These are phyloP conservation scores for Pseudomugil gertrudae DNA, from an alignment of 2,797 vertebrate species.

Conservation along the genomic window DNA sequence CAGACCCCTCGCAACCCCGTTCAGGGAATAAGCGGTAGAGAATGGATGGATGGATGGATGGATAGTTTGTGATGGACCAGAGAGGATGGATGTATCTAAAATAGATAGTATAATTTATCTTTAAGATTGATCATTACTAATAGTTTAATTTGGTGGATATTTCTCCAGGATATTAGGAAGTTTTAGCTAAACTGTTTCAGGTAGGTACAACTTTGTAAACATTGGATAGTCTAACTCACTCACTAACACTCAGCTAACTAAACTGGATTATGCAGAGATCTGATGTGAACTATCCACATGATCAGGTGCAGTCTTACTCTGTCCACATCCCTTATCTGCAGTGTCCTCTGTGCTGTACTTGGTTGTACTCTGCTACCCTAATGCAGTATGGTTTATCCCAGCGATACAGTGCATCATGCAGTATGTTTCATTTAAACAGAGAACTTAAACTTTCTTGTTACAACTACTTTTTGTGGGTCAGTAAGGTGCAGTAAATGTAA, in stretches of 20 bases:
- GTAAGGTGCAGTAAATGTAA: not conserved
- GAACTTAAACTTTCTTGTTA: not conserved
- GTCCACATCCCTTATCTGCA: not conserved
- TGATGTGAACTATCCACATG: not conserved
- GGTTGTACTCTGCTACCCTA: not conserved
- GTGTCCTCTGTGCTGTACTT: no score
- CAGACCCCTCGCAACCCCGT: no score
- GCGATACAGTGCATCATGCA: not conserved
- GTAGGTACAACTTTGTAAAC: not conserved
- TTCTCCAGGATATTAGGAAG: no score
- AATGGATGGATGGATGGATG: no score
- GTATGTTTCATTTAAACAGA: not conserved
- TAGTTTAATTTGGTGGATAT: no score
- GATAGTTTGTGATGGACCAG: conserved; percentile 36
- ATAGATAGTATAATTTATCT: conserved; percentile 6
- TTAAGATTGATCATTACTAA: not conserved
- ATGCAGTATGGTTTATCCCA: not conserved
- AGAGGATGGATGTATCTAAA: conserved; percentile 28
- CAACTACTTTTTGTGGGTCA: not conserved
- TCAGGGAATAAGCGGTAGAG: no score
- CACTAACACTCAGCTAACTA: not conserved
- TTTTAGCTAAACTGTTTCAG: not conserved
- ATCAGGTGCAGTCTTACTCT: not conserved
- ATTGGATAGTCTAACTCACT: no score
- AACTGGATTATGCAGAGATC: not conserved